Conservation (phyloP, 2,113 vertebrate species). For the Hydropotes inermis region DNA sequence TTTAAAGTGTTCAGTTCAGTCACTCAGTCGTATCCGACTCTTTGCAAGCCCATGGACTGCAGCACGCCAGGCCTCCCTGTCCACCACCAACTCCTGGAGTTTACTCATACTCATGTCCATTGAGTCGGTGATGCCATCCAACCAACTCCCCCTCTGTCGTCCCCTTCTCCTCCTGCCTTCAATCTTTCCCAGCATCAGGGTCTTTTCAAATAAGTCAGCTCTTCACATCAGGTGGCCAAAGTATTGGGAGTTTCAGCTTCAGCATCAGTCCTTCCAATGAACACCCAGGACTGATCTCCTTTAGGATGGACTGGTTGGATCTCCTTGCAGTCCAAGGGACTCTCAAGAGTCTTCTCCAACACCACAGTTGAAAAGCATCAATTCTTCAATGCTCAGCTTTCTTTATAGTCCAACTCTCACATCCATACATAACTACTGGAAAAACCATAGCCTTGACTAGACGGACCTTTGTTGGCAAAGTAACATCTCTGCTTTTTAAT, state of each 20-base stretch:
- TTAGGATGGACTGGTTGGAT: neutral
- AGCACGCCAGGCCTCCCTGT: neutral
- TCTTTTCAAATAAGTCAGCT: neutral
- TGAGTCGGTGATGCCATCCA: neutral
- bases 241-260: neutral
- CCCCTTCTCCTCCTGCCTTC: neutral
- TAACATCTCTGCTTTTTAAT: neutral
- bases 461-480: neutral
- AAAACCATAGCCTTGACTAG: neutral
- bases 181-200: neutral
- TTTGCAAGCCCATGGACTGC: neutral
- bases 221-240: fast-evolving
- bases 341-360: neutral
- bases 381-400: fast-evolving
- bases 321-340: neutral
- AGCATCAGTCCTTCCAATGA: neutral
- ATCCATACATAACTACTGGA: neutral
- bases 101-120: neutral
- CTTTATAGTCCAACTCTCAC: neutral
- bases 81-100: neutral
- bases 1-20: neutral
- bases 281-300: neutral
- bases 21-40: fast-evolving
- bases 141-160: neutral
- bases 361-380: neutral